phyloP scores from a whole-genome alignment of 2,888 invertebrate genomes.

The Rhamphomyia laevipes region DNA sequence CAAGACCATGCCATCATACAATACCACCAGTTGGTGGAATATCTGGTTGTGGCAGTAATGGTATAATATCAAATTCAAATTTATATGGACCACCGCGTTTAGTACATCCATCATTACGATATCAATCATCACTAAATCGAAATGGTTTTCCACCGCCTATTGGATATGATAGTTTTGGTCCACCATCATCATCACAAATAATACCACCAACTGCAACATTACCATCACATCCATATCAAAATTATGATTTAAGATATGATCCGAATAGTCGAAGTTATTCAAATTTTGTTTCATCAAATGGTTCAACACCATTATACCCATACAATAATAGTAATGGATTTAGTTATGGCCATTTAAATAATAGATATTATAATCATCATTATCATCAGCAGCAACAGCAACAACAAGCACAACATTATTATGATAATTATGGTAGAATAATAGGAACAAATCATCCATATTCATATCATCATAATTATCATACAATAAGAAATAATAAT shows the following conservation, averaged over 20 bases:
- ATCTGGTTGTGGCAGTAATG: not conserved
- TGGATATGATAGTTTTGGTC: slow-evolving; percentile 7
- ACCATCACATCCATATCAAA: slow-evolving; percentile 2
- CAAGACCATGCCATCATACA: not conserved
- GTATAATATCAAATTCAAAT: not conserved
- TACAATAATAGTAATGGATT: slow-evolving; percentile 1
- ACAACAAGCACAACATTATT: not conserved
- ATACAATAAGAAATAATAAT: too few relatives aligned
- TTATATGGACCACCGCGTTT: not conserved
- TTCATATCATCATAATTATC: not conserved
- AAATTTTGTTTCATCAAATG: slow-evolving; percentile 1
- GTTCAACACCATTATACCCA: not conserved
- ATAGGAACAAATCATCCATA: not conserved
- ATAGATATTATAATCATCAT: slow-evolving; percentile 4
- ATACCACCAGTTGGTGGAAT: not conserved
- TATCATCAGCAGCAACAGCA: slow-evolving; percentile 4
- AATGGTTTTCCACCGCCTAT: slow-evolving; percentile 4
- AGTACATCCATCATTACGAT: not conserved
- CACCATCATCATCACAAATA: slow-evolving; percentile 1
- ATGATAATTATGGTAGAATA: not conserved
- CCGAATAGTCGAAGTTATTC: slow-evolving; percentile 2
- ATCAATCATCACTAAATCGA: not conserved
- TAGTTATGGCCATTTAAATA: slow-evolving; percentile 5
- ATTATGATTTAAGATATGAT: slow-evolving; percentile 2
- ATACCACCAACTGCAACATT: slow-evolving; percentile 1